Base-by-base conservation (phyloP, 92 coral and sea anemone genomes). In the Epizoanthus scotinus region DNA sequence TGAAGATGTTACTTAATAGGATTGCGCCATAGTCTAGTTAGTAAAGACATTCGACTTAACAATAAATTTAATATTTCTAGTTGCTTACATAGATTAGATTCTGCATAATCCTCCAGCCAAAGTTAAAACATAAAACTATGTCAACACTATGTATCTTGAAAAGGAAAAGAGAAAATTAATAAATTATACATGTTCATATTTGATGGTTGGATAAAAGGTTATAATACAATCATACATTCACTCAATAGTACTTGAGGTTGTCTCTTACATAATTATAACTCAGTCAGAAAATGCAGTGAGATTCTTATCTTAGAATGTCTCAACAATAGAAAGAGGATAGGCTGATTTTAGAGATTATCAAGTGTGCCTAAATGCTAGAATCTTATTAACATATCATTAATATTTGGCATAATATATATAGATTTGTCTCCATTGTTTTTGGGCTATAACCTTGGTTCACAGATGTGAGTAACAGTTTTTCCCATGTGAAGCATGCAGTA, bases 391-490 rank as follows among this genome's bases (percentile, higher is more conserved):
- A 64, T 64, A 64, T 64, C 69, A 14, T 34, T 27, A 29, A 64
- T 26, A 64, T 64, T 38, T 15, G 29, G 69, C 28, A 64, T 29
- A 15, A 2, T 27, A 34, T 26, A 26, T 27, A 21, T 10, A 44
- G 52, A 44, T 44, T 4, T 9, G 20, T 44, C 52, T 44, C 69
- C 14, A 29, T 64, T 64, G 19, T 4, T 7, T 14, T 64, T 27
- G 28, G 28, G 20, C 36, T 63, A n/a, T 29, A 28, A 63, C 13
- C 36, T 63, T 14, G 17, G 22, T 64, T 64, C 5, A 22, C 36
- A 64, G 69, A 29, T 64, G 69, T 63, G 5, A 12, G n/a, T 29
- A 27, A 63, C 69, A 63, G 69, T 10, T 63, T 27, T 38, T 63
- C 17, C 18, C 17, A 63, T 10, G 19, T 63, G 47, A 64, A 26